Percentiles rank a stretch among this genome's conserved stretches.
Conservation (phyloP, 2,888 invertebrate genomes). For the Stictocephala bisonia region DNA sequence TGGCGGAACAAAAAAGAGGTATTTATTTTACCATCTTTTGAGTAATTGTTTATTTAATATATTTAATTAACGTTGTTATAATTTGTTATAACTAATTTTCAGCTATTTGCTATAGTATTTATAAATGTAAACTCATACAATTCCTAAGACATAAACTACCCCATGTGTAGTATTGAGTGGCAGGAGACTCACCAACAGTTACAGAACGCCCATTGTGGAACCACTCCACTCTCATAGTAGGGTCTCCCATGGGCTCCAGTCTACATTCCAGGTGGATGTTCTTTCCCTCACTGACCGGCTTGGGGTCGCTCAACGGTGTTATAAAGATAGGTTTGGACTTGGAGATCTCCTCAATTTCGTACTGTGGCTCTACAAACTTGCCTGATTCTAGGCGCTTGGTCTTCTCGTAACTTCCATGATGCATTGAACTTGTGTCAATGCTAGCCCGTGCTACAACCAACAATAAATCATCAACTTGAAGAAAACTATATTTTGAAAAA, state of each 20-base stretch:
- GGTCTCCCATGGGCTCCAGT: conserved; percentile 95
- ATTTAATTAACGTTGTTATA: no score
- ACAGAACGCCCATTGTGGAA: conserved; percentile 92
- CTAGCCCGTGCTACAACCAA: conserved; percentile 79
- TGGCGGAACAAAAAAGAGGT: no score
- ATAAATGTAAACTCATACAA: no score
- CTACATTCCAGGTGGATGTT: conserved; percentile 93
- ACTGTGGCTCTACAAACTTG: conserved; percentile 87
- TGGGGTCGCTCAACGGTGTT: conserved; percentile 88
- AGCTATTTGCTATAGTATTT: no score
- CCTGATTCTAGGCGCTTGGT: conserved; percentile 88
- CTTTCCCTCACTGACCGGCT: conserved; percentile 86
- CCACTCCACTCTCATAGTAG: conserved; percentile 96
- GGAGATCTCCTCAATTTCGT: conserved; percentile 91
- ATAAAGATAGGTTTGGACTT: conserved; percentile 96
- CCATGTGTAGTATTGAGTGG: no score
- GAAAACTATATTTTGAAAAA: no score
- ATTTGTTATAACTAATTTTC: no score
- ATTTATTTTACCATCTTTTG: no score
- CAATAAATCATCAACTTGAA: no score
- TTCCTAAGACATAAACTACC: no score
- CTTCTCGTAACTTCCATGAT: conserved; percentile 86
- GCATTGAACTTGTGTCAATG: conserved; percentile 92
- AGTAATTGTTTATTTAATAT: background rate
- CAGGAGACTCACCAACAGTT: conserved; percentile 74